phyloP scores from a whole-genome alignment of 2,888 invertebrate species.

The Oxycera nigricornis region DNA sequence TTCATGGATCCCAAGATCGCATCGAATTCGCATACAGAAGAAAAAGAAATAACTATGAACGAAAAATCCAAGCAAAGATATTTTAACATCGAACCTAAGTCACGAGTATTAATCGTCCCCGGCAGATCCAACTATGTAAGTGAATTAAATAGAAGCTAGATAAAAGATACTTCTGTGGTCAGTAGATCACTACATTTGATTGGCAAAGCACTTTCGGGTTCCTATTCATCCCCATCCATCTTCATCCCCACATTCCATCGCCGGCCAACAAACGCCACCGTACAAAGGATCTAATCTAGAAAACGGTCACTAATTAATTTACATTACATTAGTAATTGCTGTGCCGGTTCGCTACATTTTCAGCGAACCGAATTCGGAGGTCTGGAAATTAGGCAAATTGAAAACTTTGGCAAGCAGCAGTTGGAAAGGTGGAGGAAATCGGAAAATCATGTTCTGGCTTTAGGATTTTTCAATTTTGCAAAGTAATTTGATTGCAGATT shows the following conservation, averaged over 20 bases:
- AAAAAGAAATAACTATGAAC: background rate
- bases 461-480: background rate
- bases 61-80: background rate
- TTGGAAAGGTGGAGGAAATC: background rate
- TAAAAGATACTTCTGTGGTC: no score
- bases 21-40: background rate
- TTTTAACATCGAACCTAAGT: no score
- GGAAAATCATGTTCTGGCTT: background rate
- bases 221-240: background rate
- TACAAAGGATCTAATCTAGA: background rate
- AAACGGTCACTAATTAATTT: slow-evolving; percentile 10
- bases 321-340: background rate
- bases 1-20: background rate
- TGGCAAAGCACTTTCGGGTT: background rate
- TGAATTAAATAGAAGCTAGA: no score
- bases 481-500: background rate
- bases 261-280: no score
- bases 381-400: background rate
- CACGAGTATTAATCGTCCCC: no score
- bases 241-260: no score
- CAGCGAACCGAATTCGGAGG: background rate
- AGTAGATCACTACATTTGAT: no score
- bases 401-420: background rate
- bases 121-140: no score
- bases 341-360: background rate